These are phyloP conservation scores for Pterocles burchelli DNA, from an alignment of 2,113 vertebrate species.

Conservation along the genomic window DNA sequence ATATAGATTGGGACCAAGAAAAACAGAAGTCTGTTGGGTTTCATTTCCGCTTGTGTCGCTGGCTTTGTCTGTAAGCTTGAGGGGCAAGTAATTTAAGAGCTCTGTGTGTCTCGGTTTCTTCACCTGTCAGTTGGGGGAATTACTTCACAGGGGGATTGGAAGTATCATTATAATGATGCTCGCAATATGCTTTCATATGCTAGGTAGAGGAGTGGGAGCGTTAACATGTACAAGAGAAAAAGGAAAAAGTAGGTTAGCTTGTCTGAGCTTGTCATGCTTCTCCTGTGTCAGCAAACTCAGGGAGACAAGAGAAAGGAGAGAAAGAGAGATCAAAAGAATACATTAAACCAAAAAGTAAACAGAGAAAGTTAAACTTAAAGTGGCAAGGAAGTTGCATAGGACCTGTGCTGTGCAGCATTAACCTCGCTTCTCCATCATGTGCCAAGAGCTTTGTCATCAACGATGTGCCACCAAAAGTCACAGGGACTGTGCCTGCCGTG, in stretches of 20 bases:
- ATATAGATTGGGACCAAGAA: neutral
- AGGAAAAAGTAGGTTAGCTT: constrained; percentile 68
- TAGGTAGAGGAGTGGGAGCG: constrained; percentile 27
- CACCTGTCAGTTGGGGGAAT: constrained; percentile 49
- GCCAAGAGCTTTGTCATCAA: neutral
- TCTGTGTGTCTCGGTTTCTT: constrained; percentile 13
- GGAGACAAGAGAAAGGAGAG: constrained; percentile 55
- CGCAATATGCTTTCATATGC: constrained; percentile 53
- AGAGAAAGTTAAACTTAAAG: constrained; percentile 47
- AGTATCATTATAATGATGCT: constrained; percentile 59
- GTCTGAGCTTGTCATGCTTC: constrained; percentile 66
- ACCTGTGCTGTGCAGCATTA: neutral
- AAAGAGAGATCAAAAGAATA: constrained; percentile 66
- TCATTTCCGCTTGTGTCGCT: neutral
- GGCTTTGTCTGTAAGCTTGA: neutral
- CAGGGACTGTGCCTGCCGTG: neutral
- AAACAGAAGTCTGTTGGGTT: neutral
- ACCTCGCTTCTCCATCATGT: neutral
- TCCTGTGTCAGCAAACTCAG: constrained; percentile 66
- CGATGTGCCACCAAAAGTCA: neutral
- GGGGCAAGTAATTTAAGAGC: constrained; percentile 22
- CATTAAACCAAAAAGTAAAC: constrained; percentile 64
- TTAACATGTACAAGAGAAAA: constrained; percentile 28
- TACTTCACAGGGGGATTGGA: constrained; percentile 41
- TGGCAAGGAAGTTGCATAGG: neutral